Base-by-base conservation (phyloP, 2,797 vertebrate species). In the Gila robusta region DNA sequence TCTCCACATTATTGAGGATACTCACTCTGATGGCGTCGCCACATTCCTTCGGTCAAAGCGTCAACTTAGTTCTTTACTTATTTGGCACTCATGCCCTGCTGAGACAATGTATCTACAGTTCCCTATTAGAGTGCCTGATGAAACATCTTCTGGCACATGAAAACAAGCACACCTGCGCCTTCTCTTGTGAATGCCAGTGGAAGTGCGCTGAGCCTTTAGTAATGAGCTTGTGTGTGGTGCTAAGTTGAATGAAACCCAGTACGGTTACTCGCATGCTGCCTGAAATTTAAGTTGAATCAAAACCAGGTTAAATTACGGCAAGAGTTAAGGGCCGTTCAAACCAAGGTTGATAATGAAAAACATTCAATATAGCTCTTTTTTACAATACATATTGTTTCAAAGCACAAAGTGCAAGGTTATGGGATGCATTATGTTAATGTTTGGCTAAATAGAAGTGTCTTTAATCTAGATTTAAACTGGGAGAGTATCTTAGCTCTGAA, bases 71-170 rank as follows among this genome's bases (percentile, higher is more conserved):
- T 73, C 82, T 85, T 84, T 76, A 76, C 66, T 83, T 79, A 72
- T 87, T 87, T 89, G 87, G 87, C 88, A 86, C 80, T 26, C 41
- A 4, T 41, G 73, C 76, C 66, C 49, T 11, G 62, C 74, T 80
- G 79, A 90, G 88, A 88, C 87, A 87, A 89, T 88, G 83, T 71
- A 49, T 67, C 87, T 69, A 83, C 37, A 89, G 90, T 87, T 83
- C 86, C 72, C 81, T 87, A 89, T 85, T 82, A 52, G 76, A 85
- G 79, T 47, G 62, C 66, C 74, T 32, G 71, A 74, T 86, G 86
- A 86, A 88, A 88, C 82, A 64, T 83, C 73, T 26, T 76, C 76
- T 37, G 44, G 85, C 78, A 81, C 66, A 47, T 85, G 79, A 85
- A 82, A 85, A 39, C 67, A 79, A 4, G 82, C 62, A 62, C 87